These are phyloP conservation scores for Watsonalla cultraria DNA, from an alignment of 2,888 invertebrate genomes.

Conservation along the genomic window DNA sequence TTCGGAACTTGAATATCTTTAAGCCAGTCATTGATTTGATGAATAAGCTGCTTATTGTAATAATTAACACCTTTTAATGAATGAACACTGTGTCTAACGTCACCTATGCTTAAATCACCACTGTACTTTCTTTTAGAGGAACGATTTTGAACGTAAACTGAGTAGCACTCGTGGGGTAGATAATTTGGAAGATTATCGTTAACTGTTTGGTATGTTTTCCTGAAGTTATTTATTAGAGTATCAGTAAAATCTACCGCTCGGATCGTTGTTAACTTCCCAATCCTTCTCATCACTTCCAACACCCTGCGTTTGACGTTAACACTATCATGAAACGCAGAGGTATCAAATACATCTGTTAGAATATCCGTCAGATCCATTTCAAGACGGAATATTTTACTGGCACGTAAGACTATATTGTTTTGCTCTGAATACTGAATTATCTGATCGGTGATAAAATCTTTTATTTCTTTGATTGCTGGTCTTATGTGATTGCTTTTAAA, in stretches of 20 bases:
- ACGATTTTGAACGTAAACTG: not conserved
- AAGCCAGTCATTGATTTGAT: slow-evolving; percentile 14
- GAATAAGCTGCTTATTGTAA: not conserved
- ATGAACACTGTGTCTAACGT: not conserved
- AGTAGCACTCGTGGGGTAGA: not conserved
- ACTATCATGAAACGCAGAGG: not conserved
- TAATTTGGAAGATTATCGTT: not conserved
- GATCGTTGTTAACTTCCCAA: slow-evolving; percentile 13
- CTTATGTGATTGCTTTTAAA: slow-evolving; percentile 5
- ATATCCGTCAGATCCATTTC: slow-evolving; percentile 3
- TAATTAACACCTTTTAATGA: not conserved
- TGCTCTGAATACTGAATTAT: slow-evolving; percentile 15
- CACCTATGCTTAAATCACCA: not conserved
- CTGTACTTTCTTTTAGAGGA: not conserved
- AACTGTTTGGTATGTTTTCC: slow-evolving; percentile 6
- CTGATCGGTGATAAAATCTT: slow-evolving; percentile 17
- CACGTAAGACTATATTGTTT: slow-evolving; percentile 7
- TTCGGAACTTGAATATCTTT: slow-evolving; percentile 3
- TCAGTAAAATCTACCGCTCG: slow-evolving; percentile 17
- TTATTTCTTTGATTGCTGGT: slow-evolving; percentile 17
- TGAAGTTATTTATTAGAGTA: slow-evolving; percentile 16
- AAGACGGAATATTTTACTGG: not conserved
- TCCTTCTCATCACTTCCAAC: slow-evolving; percentile 4
- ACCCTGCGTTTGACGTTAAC: not conserved
- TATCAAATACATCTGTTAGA: not conserved